Evolutionary conservation across 2,113 vertebrate species (phyloP).

Genomic region (Sceloporus undulatus): DNA sequence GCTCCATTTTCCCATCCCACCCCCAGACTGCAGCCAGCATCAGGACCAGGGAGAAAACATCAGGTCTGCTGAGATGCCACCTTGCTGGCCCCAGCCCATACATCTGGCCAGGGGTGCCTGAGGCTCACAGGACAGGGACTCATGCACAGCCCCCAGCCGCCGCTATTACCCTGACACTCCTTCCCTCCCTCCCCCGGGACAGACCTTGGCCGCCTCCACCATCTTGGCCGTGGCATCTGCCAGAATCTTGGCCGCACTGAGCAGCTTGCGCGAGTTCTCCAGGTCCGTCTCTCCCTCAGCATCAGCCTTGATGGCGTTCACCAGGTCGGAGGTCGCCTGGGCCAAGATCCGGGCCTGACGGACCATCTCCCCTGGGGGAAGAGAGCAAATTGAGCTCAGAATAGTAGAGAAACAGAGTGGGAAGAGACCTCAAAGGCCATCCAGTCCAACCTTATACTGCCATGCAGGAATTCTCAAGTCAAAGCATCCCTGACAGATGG

Average conservation of each 20-base stretch:
- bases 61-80: too few relatives aligned
- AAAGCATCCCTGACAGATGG: too few relatives aligned
- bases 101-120: too few relatives aligned
- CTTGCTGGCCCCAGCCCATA: too few relatives aligned
- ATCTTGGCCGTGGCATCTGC: conserved; percentile 97
- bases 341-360: conserved; percentile 96
- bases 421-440: not conserved
- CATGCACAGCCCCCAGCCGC: not conserved
- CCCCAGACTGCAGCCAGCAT: too few relatives aligned
- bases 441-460: too few relatives aligned
- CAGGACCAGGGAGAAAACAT: too few relatives aligned
- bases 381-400: not conserved
- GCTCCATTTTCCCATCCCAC: too few relatives aligned
- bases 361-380: conserved; percentile 92
- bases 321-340: conserved; percentile 95
- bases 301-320: conserved; percentile 97
- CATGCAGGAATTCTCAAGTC: too few relatives aligned
- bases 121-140: too few relatives aligned
- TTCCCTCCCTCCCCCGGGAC: not conserved
- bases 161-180: not conserved
- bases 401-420: not conserved
- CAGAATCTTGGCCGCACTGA: conserved; percentile 94
- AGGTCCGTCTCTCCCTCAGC: conserved; percentile 94
- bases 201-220: conserved; percentile 98
- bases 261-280: conserved; percentile 95